These are phyloP conservation scores for Hemithea aestivaria DNA, from an alignment of 2,888 invertebrate genomes.

Conservation along the genomic window DNA sequence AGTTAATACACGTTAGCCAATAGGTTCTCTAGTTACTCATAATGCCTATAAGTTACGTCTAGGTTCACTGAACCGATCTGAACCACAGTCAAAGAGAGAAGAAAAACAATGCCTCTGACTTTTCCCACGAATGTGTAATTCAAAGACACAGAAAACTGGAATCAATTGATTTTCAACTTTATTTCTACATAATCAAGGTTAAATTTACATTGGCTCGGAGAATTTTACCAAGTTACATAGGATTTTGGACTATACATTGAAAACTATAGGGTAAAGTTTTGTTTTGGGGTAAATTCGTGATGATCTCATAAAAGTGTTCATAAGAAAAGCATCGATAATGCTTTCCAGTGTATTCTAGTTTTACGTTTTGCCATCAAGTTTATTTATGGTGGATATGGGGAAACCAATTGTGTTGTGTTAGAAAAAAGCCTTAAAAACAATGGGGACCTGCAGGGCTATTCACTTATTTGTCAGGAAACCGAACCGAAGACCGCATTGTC, in stretches of 20 bases:
- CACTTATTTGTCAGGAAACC: too few species aligned
- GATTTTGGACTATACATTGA: too few species aligned
- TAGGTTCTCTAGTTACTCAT: too few species aligned
- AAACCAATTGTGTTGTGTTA: too few species aligned
- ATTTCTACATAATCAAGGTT: conserved; percentile 3
- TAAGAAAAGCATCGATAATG: not conserved
- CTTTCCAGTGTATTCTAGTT: not conserved
- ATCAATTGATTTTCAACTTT: conserved; percentile 27
- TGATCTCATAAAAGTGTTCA: not conserved
- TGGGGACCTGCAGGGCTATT: too few species aligned
- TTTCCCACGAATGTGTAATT: conserved; percentile 56
- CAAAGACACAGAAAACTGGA: conserved; percentile 22
- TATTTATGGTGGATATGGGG: too few species aligned
- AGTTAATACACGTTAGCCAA: too few species aligned
- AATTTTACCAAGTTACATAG: too few species aligned
- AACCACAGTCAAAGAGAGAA: conserved; percentile 49
- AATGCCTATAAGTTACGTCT: not conserved
- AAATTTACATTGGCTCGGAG: not conserved
- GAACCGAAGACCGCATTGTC: too few species aligned
- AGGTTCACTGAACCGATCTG: conserved; percentile 56
- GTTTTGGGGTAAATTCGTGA: not conserved
- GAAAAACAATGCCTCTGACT: conserved; percentile 53
- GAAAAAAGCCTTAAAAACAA: too few species aligned
- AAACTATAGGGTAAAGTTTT: not conserved
- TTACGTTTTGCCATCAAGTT: too few species aligned